Percentiles rank a stretch among this genome's conserved stretches.
Evolutionary conservation across 2,797 vertebrate genomes (phyloP).

Genomic region (Peromyscus attwateri): DNA sequence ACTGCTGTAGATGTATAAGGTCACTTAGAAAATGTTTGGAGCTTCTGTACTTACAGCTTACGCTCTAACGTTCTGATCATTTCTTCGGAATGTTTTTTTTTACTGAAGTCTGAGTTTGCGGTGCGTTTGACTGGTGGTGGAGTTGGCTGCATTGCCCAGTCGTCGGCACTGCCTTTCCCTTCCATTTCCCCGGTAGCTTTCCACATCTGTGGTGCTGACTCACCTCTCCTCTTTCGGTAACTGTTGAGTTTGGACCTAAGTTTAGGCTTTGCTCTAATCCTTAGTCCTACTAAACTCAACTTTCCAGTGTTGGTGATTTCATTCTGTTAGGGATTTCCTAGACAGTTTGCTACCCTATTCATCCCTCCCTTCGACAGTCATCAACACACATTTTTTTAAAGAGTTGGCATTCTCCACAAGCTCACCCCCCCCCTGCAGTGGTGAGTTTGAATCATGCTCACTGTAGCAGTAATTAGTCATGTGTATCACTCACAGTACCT

Average conservation of each 20-base stretch:
- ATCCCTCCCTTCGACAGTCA: not conserved
- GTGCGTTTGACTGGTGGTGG: not conserved
- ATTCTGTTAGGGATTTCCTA: not conserved
- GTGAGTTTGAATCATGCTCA: not conserved
- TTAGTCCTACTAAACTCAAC: not conserved
- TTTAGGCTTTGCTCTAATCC: constrained; percentile 33
- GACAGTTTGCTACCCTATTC: not conserved
- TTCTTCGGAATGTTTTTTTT: not conserved
- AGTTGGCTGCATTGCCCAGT: not conserved
- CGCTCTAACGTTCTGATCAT: not conserved
- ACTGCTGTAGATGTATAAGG: not conserved
- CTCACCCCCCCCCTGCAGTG: not conserved
- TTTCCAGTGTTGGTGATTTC: constrained; percentile 2
- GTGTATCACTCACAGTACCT: not conserved
- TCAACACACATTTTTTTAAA: not conserved
- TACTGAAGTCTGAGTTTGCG: not conserved
- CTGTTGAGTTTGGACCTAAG: not conserved
- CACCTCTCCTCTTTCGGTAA: not conserved
- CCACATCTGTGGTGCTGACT: not conserved
- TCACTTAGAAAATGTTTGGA: not conserved
- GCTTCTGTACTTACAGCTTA: not conserved
- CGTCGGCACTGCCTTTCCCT: not conserved
- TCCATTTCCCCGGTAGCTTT: not conserved
- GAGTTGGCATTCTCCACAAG: not conserved
- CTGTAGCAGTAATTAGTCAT: not conserved